Evolutionary conservation across 2,797 vertebrate genomes (phyloP).

Genomic region (Eurystomus glaucurus): DNA sequence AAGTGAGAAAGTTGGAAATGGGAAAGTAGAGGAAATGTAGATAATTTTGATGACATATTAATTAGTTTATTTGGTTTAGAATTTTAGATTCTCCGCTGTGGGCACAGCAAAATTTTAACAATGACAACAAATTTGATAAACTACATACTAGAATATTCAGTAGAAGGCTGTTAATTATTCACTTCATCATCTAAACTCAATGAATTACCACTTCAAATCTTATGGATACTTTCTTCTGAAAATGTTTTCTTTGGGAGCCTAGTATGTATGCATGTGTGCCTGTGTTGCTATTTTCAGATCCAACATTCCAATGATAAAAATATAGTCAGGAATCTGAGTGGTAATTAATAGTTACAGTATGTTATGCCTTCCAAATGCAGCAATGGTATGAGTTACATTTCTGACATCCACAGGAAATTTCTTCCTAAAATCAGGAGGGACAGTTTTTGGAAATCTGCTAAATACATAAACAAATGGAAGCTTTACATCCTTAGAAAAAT

Average conservation of each 20-base stretch:
- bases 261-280: not conserved
- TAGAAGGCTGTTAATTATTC: not conserved
- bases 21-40: not conserved
- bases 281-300: constrained; percentile 19
- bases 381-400: not conserved
- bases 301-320: constrained; percentile 49
- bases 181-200: not conserved
- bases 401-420: not conserved
- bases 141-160: not conserved
- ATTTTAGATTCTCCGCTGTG: not conserved
- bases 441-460: not conserved
- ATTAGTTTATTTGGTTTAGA: not conserved
- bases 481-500: not conserved
- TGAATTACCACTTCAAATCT: not conserved
- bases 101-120: not conserved
- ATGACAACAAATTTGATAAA: not conserved
- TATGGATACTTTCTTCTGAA: not conserved
- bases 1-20: not conserved
- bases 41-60: not conserved
- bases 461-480: not conserved
- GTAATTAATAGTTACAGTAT: not conserved
- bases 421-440: not conserved
- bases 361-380: not conserved
- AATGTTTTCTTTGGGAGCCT: not conserved
- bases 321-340: not conserved